These are phyloP conservation scores for Chloroclystis v-ata DNA, from an alignment of 2,888 invertebrate species.

Conservation along the genomic window DNA sequence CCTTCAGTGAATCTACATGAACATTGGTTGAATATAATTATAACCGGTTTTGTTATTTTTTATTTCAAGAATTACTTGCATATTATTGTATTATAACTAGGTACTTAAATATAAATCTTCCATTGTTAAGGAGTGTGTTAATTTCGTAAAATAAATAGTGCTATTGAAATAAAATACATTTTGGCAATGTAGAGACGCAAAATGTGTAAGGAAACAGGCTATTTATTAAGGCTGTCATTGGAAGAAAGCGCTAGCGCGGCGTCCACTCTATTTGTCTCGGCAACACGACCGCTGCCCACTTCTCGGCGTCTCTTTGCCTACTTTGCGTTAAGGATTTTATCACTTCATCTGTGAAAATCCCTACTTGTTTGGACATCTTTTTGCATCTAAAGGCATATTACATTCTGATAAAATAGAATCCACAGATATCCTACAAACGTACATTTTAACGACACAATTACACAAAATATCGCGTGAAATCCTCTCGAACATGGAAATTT, in stretches of 20 bases:
- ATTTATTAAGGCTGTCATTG: conserved; percentile 58
- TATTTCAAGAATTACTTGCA: too few species aligned
- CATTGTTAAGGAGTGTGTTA: too few species aligned
- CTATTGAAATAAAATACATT: neutral
- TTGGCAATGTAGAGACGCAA: conserved; percentile 20
- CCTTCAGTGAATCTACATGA: too few species aligned
- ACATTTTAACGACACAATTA: neutral
- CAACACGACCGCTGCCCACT: conserved; percentile 64
- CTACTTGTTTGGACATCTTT: conserved; percentile 33
- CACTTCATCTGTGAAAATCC: conserved; percentile 52
- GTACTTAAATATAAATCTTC: too few species aligned
- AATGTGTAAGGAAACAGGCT: conserved; percentile 54
- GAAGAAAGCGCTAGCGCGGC: conserved; percentile 50
- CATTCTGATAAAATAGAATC: too few species aligned
- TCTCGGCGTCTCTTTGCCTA: conserved; percentile 53
- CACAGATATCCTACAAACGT: too few species aligned
- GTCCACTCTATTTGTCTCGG: conserved; percentile 66
- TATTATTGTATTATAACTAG: too few species aligned
- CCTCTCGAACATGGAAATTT: too few species aligned
- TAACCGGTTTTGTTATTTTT: too few species aligned
- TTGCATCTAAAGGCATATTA: conserved; percentile 36
- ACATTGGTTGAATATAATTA: neutral
- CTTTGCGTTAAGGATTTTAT: conserved; percentile 66
- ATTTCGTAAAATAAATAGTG: too few species aligned
- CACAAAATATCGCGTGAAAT: too few species aligned